Percentiles rank a stretch among this genome's conserved stretches.
Evolutionary conservation across 2,888 invertebrate genomes (phyloP).

Genomic region (Diaprepes abbreviatus): DNA sequence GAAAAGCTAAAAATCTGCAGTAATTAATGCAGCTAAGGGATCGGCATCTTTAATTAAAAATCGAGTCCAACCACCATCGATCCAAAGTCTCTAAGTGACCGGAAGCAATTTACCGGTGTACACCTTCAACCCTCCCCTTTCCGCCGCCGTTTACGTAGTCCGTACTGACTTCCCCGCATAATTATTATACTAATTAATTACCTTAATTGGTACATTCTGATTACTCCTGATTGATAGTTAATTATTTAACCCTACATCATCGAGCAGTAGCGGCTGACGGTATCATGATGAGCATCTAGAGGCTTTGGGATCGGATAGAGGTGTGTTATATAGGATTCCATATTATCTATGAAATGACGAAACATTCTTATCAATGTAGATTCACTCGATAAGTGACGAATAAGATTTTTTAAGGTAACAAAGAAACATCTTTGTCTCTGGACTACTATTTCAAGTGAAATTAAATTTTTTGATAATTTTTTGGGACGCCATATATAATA

Average conservation of each 20-base stretch:
- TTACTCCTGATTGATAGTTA: conserved; percentile 56
- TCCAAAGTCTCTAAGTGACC: conserved; percentile 53
- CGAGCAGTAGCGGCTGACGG: conserved; percentile 24
- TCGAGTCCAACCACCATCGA: conserved; percentile 25
- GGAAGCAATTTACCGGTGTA: conserved; percentile 55
- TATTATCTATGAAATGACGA: not conserved
- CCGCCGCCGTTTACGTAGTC: conserved; percentile 36
- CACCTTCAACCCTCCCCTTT: conserved; percentile 51
- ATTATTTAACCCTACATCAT: conserved; percentile 53
- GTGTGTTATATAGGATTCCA: not conserved
- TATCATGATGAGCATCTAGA: conserved; percentile 32
- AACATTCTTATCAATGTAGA: too few relatives aligned
- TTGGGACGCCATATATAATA: too few relatives aligned
- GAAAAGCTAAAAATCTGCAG: not conserved
- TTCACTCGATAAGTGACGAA: too few relatives aligned
- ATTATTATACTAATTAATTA: conserved; percentile 58
- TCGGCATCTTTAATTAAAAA: conserved; percentile 43
- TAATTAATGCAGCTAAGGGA: conserved; percentile 11
- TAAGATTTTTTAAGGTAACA: too few relatives aligned
- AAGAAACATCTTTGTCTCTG: too few relatives aligned
- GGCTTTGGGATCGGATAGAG: conserved; percentile 2
- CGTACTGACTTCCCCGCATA: conserved; percentile 43
- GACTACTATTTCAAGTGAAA: too few relatives aligned
- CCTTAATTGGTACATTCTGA: conserved; percentile 58
- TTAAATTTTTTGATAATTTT: too few relatives aligned